Conservation (phyloP, 2,113 vertebrate species). For the Chloropsis hardwickii region DNA sequence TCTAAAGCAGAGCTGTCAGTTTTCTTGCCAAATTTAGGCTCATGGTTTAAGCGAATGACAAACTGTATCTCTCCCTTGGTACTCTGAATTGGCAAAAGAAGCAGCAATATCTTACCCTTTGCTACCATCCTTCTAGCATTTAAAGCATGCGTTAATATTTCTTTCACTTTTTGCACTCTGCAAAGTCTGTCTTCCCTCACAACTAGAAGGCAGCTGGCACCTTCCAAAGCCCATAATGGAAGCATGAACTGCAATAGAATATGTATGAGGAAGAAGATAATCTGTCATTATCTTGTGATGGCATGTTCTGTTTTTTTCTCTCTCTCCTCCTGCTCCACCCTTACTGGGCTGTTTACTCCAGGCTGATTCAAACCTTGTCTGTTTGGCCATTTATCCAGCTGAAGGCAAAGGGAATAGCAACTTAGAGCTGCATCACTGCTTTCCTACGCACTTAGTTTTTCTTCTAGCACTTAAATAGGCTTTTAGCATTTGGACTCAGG, state of each 20-base stretch:
- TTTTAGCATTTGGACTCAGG: neutral
- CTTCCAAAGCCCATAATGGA: neutral
- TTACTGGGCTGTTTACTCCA: neutral
- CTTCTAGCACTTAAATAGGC: neutral
- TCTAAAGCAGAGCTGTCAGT: neutral
- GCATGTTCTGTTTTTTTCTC: constrained; percentile 6
- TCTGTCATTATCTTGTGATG: constrained; percentile 44
- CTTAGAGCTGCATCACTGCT: neutral
- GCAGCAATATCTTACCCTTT: neutral
- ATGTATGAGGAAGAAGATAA: constrained; percentile 19
- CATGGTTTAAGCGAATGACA: neutral
- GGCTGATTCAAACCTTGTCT: neutral
- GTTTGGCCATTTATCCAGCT: neutral
- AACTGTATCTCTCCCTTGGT: neutral
- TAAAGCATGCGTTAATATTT: neutral
- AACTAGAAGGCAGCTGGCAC: neutral
- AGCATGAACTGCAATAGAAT: neutral
- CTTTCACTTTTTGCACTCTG: neutral
- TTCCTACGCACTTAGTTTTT: neutral
- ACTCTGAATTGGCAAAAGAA: neutral
- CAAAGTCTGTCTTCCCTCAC: neutral
- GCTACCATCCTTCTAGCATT: neutral
- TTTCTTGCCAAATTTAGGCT: neutral
- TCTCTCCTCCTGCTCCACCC: neutral
- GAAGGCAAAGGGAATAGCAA: neutral